Evolutionary conservation across 2,797 vertebrate genomes (phyloP).

Genomic region (Poecilia wingei): DNA sequence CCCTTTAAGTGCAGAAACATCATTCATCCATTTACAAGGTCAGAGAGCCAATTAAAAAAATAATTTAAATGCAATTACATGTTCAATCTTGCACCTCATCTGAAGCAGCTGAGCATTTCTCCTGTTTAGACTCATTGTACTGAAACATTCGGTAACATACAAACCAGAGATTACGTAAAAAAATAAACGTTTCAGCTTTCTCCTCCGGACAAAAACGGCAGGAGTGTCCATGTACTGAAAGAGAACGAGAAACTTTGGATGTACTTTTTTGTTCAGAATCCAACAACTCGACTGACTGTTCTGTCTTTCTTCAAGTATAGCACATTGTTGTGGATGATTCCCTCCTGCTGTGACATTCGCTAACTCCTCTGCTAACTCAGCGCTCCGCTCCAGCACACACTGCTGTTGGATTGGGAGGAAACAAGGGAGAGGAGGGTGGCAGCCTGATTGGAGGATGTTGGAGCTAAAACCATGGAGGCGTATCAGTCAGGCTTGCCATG

Average conservation of each 20-base stretch:
- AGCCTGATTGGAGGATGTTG: slow-evolving; percentile 36
- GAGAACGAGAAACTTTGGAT: slow-evolving; percentile 59
- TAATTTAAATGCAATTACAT: slow-evolving; percentile 70
- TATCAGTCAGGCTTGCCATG: slow-evolving; percentile 49
- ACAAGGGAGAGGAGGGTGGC: slow-evolving; percentile 31
- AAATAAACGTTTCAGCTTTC: slow-evolving; percentile 64
- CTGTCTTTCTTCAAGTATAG: slow-evolving; percentile 70
- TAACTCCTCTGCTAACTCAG: slow-evolving; percentile 38
- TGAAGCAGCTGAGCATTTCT: slow-evolving; percentile 37
- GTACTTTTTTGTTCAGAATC: slow-evolving; percentile 62
- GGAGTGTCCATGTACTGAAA: slow-evolving; percentile 45
- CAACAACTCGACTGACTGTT: slow-evolving; percentile 45
- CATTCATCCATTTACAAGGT: slow-evolving; percentile 47
- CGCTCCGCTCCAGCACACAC: slow-evolving; percentile 48
- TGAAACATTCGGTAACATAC: slow-evolving; percentile 58
- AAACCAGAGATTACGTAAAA: slow-evolving; percentile 64
- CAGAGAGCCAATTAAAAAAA: slow-evolving; percentile 73
- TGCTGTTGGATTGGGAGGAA: slow-evolving; percentile 35
- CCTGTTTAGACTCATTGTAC: slow-evolving; percentile 43
- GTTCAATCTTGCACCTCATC: slow-evolving; percentile 48
- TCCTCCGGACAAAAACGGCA: slow-evolving; percentile 47
- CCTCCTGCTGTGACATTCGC: slow-evolving; percentile 29
- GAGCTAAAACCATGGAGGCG: slow-evolving; percentile 49
- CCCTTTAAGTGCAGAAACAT: slow-evolving; percentile 59
- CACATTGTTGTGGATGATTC: slow-evolving; percentile 37